Evolutionary conservation across 2,113 vertebrate species (phyloP).

Genomic region (Tragulus kanchil): DNA sequence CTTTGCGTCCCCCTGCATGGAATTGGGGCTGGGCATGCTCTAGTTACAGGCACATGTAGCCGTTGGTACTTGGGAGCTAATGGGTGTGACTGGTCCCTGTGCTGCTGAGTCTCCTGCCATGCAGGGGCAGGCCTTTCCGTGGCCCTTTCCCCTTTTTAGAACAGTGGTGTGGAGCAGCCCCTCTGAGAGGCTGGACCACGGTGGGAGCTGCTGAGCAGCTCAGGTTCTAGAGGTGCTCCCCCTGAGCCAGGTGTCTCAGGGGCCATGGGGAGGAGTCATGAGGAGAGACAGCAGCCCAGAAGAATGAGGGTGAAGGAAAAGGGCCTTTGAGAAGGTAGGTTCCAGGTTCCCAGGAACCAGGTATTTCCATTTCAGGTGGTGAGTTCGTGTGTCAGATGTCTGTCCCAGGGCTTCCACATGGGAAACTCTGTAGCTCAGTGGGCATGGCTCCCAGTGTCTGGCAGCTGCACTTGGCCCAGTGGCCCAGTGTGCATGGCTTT

Average conservation of each 20-base stretch:
- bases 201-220: background rate
- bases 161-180: background rate
- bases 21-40: background rate
- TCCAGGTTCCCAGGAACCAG: background rate
- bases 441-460: too few relatives aligned
- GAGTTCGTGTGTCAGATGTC: background rate
- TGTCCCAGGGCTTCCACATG: background rate
- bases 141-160: background rate
- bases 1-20: background rate
- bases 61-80: background rate
- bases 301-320: background rate
- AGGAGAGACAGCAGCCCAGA: background rate
- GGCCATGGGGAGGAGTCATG: background rate
- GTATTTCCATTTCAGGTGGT: background rate
- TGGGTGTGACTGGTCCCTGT: fast-evolving
- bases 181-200: background rate
- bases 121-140: background rate
- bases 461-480: too few relatives aligned
- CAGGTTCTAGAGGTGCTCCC: background rate
- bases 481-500: background rate
- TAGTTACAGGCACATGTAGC: background rate
- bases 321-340: background rate
- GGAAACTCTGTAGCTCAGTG: too few relatives aligned
- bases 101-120: background rate
- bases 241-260: background rate